Base-by-base conservation (phyloP, 2,113 vertebrate genomes). In the Bos taurus region DNA sequence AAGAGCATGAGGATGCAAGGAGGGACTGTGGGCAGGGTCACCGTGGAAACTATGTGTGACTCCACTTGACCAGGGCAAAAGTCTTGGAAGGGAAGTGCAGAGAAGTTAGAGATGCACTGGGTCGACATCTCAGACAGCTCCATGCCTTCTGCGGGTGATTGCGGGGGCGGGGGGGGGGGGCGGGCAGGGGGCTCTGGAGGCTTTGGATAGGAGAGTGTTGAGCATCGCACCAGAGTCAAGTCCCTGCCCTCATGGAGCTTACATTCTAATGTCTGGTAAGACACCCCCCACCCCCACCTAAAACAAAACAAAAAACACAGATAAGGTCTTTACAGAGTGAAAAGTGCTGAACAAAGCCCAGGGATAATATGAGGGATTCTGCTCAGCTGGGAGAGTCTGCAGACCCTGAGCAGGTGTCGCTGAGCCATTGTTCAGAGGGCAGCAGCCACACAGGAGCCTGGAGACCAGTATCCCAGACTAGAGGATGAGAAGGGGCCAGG, bases 141-240 rank as follows among this genome's bases (percentile, higher is more conserved):
- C 0, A 1, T 7, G 33, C 46, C 77, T 30, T 77, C 89, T 80
- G 52, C 0, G 13, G 80, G 43, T 23, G 8, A 23, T 3, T 2
- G 2, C 2, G 0, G 5, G 2, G 7, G 26, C 1, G 7, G 4
- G 2, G 10, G 0, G 2, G 2, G 7, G 26, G 28, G 4, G 4
- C 3, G 17, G 71, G 23, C 71, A 71, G 43, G 46, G 54, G 36
- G 17, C 3, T 0, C n/a, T 4, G 0, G 3, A 8, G 62, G 67
- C 28, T 36, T 36, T 17, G 71, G n/a, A 36, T 11, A 6, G 40
- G 40, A 52, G 7, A 46, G 19, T 23, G 30, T 64, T 26, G 3
- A 30, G n/a, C 46, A 36, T 52, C 0, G 0, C 21, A 50, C 21
- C 81, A 83, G 81, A 56, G 77, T 28, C 85, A 52, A 40, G 77